These are phyloP conservation scores for Drosophila suzukii DNA, from an alignment of 1,140 invertebrate species.

Conservation along the genomic window DNA sequence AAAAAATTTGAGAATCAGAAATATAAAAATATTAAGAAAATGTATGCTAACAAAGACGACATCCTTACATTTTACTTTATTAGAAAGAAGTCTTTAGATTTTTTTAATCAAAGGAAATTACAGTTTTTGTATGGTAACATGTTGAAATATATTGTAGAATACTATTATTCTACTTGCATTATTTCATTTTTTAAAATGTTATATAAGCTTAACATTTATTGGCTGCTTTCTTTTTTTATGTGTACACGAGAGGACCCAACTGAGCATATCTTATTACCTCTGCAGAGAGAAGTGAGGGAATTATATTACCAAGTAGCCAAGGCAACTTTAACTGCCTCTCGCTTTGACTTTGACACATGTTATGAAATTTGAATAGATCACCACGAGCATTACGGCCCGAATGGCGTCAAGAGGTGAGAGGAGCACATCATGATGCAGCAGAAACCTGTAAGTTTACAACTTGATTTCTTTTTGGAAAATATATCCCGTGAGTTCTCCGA, in stretches of 20 bases:
- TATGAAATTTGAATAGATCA: slow-evolving; percentile 82
- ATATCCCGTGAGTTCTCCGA: slow-evolving; percentile 9
- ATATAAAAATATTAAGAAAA: no score
- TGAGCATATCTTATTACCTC: slow-evolving; percentile 79
- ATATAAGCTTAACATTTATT: no score
- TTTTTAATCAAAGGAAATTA: no score
- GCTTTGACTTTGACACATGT: slow-evolving; percentile 81
- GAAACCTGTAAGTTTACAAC: slow-evolving; percentile 68
- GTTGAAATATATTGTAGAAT: no score
- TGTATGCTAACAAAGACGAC: no score
- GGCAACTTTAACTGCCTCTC: slow-evolving; percentile 69
- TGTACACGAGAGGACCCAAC: slow-evolving; percentile 12
- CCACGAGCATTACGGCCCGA: slow-evolving; percentile 35
- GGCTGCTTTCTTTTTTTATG: background rate
- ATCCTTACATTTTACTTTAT: no score
- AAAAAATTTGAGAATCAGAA: no score
- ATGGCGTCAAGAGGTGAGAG: slow-evolving; percentile 2
- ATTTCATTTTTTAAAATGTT: no score
- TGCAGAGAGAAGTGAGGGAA: slow-evolving; percentile 46
- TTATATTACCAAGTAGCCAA: slow-evolving; percentile 22
- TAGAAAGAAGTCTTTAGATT: no score
- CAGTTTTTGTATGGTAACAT: no score
- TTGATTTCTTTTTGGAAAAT: slow-evolving; percentile 35
- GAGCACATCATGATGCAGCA: slow-evolving; percentile 50
- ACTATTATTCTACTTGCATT: no score